phyloP scores from a whole-genome alignment of 92 coral and sea anemone genomes.

The Porites cylindrica region DNA sequence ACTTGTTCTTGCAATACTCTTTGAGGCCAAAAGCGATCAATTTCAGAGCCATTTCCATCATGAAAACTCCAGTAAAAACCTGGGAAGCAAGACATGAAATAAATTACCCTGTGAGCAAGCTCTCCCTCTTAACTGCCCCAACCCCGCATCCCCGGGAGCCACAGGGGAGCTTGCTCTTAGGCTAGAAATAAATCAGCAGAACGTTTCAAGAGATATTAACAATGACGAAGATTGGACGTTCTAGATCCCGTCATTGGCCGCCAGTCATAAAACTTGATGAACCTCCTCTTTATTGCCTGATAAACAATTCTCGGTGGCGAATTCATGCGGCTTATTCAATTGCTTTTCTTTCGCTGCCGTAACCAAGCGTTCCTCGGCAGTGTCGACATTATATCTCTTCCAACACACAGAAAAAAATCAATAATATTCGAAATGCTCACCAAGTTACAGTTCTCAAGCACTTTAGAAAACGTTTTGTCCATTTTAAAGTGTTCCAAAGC shows the following conservation, averaged over 20 bases:
- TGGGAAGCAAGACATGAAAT: conserved; percentile 7
- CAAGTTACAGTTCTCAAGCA: conserved; percentile 85
- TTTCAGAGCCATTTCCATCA: conserved; percentile 94
- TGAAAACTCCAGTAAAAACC: conserved; percentile 93
- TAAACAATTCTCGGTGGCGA: too few species aligned
- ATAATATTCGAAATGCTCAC: conserved; percentile 54
- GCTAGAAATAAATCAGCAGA: too few species aligned
- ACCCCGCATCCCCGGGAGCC: too few species aligned
- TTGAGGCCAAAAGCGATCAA: conserved; percentile 87
- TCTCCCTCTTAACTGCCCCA: too few species aligned
- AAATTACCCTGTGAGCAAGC: neutral
- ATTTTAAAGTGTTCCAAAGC: conserved; percentile 88
- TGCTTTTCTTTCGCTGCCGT: too few species aligned
- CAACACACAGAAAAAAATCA: neutral
- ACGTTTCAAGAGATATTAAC: too few species aligned
- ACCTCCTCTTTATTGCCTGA: too few species aligned
- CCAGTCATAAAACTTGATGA: too few species aligned
- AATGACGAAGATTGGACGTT: too few species aligned
- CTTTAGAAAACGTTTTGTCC: conserved; percentile 66
- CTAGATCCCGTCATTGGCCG: too few species aligned
- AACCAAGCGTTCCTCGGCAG: neutral
- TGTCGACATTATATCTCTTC: neutral
- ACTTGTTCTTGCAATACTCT: conserved; percentile 84
- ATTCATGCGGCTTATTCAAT: too few species aligned
- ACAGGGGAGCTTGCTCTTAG: too few species aligned